Evolutionary conservation across 2,113 vertebrate species (phyloP).

Genomic region (Heloderma charlesbogerti): DNA sequence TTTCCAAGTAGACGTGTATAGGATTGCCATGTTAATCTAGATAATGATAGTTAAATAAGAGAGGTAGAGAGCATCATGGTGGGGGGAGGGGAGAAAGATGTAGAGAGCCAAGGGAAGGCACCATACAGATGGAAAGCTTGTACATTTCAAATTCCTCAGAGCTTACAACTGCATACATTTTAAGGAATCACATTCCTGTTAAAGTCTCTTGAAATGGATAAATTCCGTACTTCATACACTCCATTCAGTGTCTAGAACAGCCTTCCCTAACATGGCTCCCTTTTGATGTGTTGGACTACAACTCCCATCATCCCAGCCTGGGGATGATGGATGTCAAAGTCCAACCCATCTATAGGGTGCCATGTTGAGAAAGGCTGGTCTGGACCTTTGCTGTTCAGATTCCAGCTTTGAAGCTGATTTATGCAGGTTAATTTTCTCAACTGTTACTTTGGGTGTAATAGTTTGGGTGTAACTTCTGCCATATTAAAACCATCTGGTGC

Average conservation of each 20-base stretch:
- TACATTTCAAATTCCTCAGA: neutral
- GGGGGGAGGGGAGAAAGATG: neutral
- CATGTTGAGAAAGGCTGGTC: too few species aligned
- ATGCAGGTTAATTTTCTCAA: neutral
- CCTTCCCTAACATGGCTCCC: too few species aligned
- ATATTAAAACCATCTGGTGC: neutral
- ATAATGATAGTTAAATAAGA: neutral
- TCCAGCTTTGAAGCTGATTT: slow-evolving; percentile 29
- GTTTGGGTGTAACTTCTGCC: fast-evolving
- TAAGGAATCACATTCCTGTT: neutral
- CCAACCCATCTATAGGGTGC: too few species aligned
- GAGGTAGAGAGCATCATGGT: fast-evolving
- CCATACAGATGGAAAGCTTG: fast-evolving
- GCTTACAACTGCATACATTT: neutral
- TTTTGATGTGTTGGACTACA: too few species aligned
- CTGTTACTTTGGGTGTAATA: neutral
- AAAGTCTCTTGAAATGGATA: fast-evolving
- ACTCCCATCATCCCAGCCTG: too few species aligned
- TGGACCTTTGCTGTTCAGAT: neutral
- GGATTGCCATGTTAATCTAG: neutral
- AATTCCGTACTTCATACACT: fast-evolving
- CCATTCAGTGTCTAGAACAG: neutral
- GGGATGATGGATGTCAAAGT: too few species aligned
- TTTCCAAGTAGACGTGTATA: neutral
- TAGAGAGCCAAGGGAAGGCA: fast-evolving